These are phyloP conservation scores for Tenthredo scrophulariae DNA, from an alignment of 2,888 invertebrate species.

Conservation along the genomic window DNA sequence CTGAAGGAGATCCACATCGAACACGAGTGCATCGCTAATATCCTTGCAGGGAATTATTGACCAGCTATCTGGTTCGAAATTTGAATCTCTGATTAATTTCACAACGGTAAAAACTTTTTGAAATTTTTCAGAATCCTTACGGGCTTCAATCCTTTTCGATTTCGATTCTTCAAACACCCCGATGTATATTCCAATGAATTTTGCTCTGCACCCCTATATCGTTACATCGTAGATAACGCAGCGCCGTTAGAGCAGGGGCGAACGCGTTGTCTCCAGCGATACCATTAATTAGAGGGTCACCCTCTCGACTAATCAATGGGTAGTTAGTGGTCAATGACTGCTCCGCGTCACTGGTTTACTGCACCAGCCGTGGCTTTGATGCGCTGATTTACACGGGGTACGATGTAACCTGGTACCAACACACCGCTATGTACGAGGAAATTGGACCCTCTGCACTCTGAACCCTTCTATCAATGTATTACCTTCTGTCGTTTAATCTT, in stretches of 20 bases:
- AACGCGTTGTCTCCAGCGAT: slow-evolving; percentile 55
- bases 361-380: slow-evolving; percentile 64
- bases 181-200: not conserved
- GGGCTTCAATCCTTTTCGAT: not conserved
- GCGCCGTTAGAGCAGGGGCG: not conserved
- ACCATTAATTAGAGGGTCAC: slow-evolving; percentile 74
- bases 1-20: not conserved
- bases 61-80: not conserved
- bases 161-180: not conserved
- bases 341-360: slow-evolving; percentile 74
- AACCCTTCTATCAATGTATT: not conserved
- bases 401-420: slow-evolving; percentile 68
- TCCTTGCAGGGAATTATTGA: not conserved
- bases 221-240: not conserved
- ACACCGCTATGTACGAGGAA: not conserved
- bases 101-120: too few species aligned
- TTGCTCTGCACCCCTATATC: not conserved
- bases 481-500: not conserved
- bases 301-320: slow-evolving; percentile 75
- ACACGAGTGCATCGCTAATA: not conserved
- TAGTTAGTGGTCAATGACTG: slow-evolving; percentile 75
- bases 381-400: slow-evolving; percentile 48
- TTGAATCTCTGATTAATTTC: too few species aligned
- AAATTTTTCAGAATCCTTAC: not conserved
- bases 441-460: not conserved